Conservation (phyloP, 2,113 vertebrate genomes). For the Sakesphorus luctuosus region DNA sequence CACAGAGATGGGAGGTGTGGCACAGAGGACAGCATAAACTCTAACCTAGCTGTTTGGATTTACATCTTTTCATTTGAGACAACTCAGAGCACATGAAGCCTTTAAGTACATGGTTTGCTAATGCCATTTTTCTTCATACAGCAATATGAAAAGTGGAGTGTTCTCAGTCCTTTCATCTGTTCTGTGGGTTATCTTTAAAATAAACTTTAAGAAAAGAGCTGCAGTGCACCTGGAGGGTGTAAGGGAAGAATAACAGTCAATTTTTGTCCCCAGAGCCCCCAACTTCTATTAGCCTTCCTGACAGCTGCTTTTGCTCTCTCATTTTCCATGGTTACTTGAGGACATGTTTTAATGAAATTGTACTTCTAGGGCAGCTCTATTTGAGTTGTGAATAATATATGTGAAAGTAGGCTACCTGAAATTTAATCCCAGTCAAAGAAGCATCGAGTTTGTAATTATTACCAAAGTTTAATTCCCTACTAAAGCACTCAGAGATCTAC, state of each 20-base stretch:
- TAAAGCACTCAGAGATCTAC: not conserved
- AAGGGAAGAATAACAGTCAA: not conserved
- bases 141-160: not conserved
- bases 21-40: not conserved
- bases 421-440: slow-evolving; percentile 12
- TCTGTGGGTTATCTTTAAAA: not conserved
- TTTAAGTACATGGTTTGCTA: not conserved
- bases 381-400: slow-evolving; percentile 26
- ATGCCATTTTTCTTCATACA: not conserved
- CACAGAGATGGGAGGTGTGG: not conserved
- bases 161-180: not conserved
- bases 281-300: not conserved
- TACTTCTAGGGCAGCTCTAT: slow-evolving; percentile 27
- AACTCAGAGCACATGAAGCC: rapidly evolving
- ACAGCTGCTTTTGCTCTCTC: not conserved
- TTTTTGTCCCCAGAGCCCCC: not conserved
- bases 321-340: slow-evolving; percentile 16
- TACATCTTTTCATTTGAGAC: not conserved
- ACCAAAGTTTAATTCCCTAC: not conserved
- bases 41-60: not conserved
- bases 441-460: not conserved
- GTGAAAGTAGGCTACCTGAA: slow-evolving; percentile 28
- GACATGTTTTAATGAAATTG: slow-evolving; percentile 42
- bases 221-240: not conserved
- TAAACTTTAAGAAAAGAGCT: not conserved